A percentile compares a stretch with the other conserved stretches of the same genome.
Evolutionary conservation across 2,113 vertebrate species (phyloP).

Genomic region (Semnornis frantzii): DNA sequence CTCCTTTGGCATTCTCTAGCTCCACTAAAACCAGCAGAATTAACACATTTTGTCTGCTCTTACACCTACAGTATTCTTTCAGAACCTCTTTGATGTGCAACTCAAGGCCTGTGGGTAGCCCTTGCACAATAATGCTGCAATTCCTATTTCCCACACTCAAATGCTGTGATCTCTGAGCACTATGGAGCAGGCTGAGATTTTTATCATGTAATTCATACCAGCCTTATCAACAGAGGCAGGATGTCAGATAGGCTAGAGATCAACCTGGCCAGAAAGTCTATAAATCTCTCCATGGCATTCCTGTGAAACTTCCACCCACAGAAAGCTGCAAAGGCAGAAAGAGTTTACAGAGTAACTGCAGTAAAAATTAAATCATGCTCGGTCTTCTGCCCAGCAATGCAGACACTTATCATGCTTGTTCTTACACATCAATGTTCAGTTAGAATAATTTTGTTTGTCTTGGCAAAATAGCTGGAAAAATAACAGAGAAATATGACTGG

Average conservation of each 20-base stretch:
- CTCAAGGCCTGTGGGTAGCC: neutral
- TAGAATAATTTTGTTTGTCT: constrained; percentile 74
- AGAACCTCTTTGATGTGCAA: neutral
- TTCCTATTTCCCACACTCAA: neutral
- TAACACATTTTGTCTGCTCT: neutral
- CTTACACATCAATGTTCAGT: constrained; percentile 70
- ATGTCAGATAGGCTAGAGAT: neutral
- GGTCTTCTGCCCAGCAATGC: constrained; percentile 27
- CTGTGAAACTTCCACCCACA: neutral
- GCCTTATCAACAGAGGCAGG: neutral
- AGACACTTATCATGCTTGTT: constrained; percentile 58
- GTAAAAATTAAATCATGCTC: constrained; percentile 57
- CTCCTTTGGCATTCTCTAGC: neutral
- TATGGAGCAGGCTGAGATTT: neutral
- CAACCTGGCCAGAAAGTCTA: constrained; percentile 19
- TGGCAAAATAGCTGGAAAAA: constrained; percentile 76
- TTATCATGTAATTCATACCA: constrained; percentile 22
- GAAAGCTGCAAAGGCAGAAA: neutral
- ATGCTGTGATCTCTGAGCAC: neutral
- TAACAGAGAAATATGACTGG: constrained; percentile 69
- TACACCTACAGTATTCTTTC: neutral
- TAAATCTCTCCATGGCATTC: constrained; percentile 22
- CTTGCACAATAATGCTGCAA: neutral
- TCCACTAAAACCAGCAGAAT: neutral
- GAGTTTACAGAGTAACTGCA: neutral